Conservation (phyloP, 2,888 invertebrate species). For the Deilephila porcellus region DNA sequence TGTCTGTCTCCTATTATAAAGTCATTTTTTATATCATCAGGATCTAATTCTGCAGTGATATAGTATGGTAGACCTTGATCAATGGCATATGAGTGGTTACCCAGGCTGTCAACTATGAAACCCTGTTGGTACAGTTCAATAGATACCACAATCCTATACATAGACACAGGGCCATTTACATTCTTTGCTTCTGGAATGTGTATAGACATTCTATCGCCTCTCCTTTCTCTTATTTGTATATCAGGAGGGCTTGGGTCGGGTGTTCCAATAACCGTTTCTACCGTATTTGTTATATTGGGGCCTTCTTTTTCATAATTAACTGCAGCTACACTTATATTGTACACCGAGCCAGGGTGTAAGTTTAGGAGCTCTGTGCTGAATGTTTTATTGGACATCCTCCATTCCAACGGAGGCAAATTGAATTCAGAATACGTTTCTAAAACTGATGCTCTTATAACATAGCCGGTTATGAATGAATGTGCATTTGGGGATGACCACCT, state of each 20-base stretch:
- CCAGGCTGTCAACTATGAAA: slow-evolving; percentile 85
- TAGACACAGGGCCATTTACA: slow-evolving; percentile 91
- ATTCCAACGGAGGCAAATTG: slow-evolving; percentile 78
- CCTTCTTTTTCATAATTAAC: slow-evolving; percentile 86
- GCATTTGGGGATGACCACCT: slow-evolving; percentile 85
- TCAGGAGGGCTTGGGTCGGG: slow-evolving; percentile 89
- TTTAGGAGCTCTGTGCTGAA: slow-evolving; percentile 84
- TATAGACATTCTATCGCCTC: slow-evolving; percentile 87
- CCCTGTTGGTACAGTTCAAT: slow-evolving; percentile 87
- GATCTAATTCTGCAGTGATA: slow-evolving; percentile 91
- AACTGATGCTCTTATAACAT: slow-evolving; percentile 82
- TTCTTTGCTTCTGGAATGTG: slow-evolving; percentile 88
- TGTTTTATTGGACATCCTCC: slow-evolving; percentile 85
- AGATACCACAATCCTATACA: slow-evolving; percentile 90
- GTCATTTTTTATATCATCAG: slow-evolving; percentile 85
- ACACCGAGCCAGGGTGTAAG: slow-evolving; percentile 90
- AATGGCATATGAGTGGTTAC: slow-evolving; percentile 87
- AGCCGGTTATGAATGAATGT: slow-evolving; percentile 80
- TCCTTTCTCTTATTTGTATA: slow-evolving; percentile 87
- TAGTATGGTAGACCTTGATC: slow-evolving; percentile 91
- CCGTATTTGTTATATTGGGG: slow-evolving; percentile 80
- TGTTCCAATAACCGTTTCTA: slow-evolving; percentile 89
- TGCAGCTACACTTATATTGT: slow-evolving; percentile 90
- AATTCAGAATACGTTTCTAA: slow-evolving; percentile 85
- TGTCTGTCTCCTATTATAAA: slow-evolving; percentile 92